Conservation (phyloP, 2,888 invertebrate genomes). For the Spodoptera picta region DNA sequence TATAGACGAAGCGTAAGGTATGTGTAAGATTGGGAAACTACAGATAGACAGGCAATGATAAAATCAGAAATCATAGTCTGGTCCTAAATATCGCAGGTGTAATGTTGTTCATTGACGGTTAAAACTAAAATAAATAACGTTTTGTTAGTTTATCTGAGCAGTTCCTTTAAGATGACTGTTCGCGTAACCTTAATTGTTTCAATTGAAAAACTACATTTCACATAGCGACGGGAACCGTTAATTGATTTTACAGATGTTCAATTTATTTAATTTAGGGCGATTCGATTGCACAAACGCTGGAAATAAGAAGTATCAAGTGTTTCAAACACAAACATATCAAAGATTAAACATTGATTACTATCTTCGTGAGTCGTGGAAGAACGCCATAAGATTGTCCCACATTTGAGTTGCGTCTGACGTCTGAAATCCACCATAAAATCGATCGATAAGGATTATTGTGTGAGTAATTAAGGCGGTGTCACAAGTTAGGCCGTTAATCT, state of each 20-base stretch:
- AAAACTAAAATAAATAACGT: too few relatives aligned
- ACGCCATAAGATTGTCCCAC: conserved; percentile 24
- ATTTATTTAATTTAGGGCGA: conserved; percentile 70
- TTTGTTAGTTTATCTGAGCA: conserved; percentile 17
- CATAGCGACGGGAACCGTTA: conserved; percentile 73
- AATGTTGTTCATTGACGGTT: too few relatives aligned
- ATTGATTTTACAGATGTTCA: conserved; percentile 78
- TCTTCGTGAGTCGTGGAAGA: conserved; percentile 12
- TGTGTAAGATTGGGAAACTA: conserved; percentile 1
- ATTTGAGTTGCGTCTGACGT: conserved; percentile 38
- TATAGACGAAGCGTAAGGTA: conserved; percentile 3
- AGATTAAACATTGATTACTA: conserved; percentile 17
- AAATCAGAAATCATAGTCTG: too few relatives aligned
- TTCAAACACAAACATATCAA: neutral
- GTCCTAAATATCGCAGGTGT: too few relatives aligned
- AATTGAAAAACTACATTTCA: conserved; percentile 83
- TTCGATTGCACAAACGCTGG: conserved; percentile 38
- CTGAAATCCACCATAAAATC: conserved; percentile 66
- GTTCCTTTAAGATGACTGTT: conserved; percentile 51
- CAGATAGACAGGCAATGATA: too few relatives aligned
- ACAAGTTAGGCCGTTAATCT: conserved; percentile 82
- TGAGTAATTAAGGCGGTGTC: conserved; percentile 84
- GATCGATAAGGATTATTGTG: conserved; percentile 76
- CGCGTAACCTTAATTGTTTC: conserved; percentile 85
- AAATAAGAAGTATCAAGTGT: conserved; percentile 1